Percentiles rank a stretch among this genome's conserved stretches.
phyloP scores from a whole-genome alignment of 2,797 vertebrate species.

The Rhinella marina region DNA sequence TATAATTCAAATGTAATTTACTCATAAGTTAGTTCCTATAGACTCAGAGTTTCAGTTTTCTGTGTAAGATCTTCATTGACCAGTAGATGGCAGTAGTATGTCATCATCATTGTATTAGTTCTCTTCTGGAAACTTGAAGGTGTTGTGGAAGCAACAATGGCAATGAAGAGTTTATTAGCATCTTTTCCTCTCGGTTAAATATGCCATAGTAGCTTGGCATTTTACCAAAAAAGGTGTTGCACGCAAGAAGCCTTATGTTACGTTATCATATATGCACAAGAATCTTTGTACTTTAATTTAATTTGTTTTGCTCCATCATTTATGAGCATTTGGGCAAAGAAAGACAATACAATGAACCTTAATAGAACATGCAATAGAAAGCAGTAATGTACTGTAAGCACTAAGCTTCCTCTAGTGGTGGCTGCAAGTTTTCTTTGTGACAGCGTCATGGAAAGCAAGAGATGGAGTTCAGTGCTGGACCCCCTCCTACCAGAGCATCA shows the following conservation, averaged over 20 bases:
- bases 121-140: neutral
- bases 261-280: neutral
- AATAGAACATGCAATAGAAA: neutral
- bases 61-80: neutral
- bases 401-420: neutral
- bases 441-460: no score
- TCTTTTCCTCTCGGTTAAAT: slow-evolving; percentile 30
- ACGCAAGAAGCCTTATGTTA: neutral
- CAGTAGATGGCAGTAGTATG: slow-evolving; percentile 52
- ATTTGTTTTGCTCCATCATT: no score
- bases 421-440: no score
- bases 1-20: no score
- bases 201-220: slow-evolving; percentile 21
- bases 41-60: neutral
- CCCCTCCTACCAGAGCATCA: no score
- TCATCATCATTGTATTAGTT: neutral
- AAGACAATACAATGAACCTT: neutral
- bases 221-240: slow-evolving; percentile 6
- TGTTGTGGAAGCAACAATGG: neutral
- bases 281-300: no score
- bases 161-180: slow-evolving; percentile 24
- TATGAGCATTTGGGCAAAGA: neutral
- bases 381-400: neutral
- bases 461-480: no score
- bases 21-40: neutral